Evolutionary conservation across 2,888 invertebrate species (phyloP), one percentile per base, ranked within the genome.

Genomic region (Macrophya alboannulata): DNA sequence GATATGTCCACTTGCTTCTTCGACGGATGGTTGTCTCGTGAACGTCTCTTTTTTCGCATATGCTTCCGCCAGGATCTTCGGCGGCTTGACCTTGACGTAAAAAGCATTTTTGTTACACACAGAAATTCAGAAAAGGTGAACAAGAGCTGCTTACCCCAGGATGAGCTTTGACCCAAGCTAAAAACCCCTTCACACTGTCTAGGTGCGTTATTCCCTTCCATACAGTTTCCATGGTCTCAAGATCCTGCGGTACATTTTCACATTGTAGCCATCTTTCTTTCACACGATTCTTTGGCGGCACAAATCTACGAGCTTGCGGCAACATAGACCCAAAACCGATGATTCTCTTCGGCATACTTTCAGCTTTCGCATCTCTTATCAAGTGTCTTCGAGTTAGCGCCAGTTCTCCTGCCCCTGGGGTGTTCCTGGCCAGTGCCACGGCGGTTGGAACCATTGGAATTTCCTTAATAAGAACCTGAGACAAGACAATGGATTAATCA

Each of bases 161-260:
- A 87, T 90, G 89, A 1, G 86, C 68, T 59, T 84, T 85, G 2
- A 93, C 86, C 91, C 92, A 93, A 15, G 90, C 86, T 0, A 89
- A 76, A 86, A 93, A 93, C 40, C 91, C 88, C 45, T 87, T 88
- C 1, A 92, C 92, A 85, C 91, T 92, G 17, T 90, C 88, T 9
- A 96, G 93, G 91, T 96, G 94, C 31, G 95, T 94, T 71, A 96
- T 95, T n/a, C 95, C 95, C 17, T 95, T 94, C 95, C 95, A 96
- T 0, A 96, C 95, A 74, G 94, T 94, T 0, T 95, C 94, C 96
- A 96, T 96, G 0, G 94, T 94, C 85, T 94, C 94, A 25, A 96
- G 91, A 72, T 96, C 95, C 81, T 94, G 93, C 0, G 95, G 96
- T 76, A 96, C 95, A 86, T 94, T 91, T 62, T 95, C 94, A 84